Base-by-base conservation (phyloP, 2,888 invertebrate genomes). In the Cacoxenus indagator region DNA sequence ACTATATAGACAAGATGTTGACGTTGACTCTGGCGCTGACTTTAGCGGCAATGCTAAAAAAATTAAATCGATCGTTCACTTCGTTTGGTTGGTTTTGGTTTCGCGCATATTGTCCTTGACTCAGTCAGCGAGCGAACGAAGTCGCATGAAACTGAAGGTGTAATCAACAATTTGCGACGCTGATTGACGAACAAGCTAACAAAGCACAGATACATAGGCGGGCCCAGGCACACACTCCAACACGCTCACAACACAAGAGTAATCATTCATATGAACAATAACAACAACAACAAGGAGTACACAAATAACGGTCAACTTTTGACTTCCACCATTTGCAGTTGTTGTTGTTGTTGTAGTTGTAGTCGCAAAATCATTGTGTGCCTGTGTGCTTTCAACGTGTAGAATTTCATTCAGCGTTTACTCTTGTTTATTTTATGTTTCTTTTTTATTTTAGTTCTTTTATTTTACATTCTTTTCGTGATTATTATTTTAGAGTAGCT, bases 111-210 rank as follows among this genome's bases (percentile, higher is more conserved):
- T 11, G 59, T 37, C 80, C 80, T 80, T 80, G 80, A 81, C 76
- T 81, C 68, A 76, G 65, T 75, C 79, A 51, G 51, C 51, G 51
- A 51, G 19, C 17, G 8, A 51, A 51, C 8, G 11, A 51, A 51
- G 51, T 51, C 22, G 11, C 51, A 61, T 31, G 27, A 37, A 54
- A 54, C n/a, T 54, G 43, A 37, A 77, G 81, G 81, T 80, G 81
- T 80, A 81, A 82, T 81, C 82, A 82, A 82, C 76, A 81, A 81
- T 82, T 82, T 77, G 81, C 81, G 72, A 80, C 78, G 78, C 76
- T 79, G 80, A 80, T 81, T 80, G 82, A 80, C 82, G 80, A 77
- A 78, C 76, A 45, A 74, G 73, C 74, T 70, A 65, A 37, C 45
- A 24, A 45, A 11, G 22, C 51, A 51, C 17, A 17, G 22, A 51